Conservation (phyloP, 2,888 invertebrate genomes). For the Hypercompe scribonia region DNA sequence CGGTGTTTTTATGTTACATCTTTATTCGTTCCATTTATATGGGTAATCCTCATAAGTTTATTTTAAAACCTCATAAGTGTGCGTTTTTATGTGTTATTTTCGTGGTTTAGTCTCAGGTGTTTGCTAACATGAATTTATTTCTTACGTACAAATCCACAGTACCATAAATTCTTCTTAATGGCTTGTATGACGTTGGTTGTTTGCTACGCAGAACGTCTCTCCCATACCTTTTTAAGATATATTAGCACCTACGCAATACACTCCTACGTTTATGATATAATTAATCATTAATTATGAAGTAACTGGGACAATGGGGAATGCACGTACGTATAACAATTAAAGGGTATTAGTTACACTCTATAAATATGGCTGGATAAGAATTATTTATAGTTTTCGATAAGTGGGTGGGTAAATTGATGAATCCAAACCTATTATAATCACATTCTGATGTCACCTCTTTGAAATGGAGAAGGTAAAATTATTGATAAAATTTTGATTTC, state of each 20-base stretch:
- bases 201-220: constrained; percentile 17
- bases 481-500: too few relatives aligned
- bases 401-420: background rate
- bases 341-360: background rate
- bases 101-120: constrained; percentile 56
- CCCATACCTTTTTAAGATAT: constrained; percentile 34
- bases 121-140: constrained; percentile 53
- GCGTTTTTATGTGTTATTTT: constrained; percentile 30
- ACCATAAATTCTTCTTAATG: constrained; percentile 31
- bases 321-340: background rate
- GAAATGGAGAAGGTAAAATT: too few relatives aligned
- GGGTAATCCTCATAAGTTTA: background rate
- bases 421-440: background rate
- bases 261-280: constrained; percentile 7
- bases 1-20: background rate
- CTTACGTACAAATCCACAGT: constrained; percentile 45
- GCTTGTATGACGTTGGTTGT: constrained; percentile 23
- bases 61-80: constrained; percentile 3
- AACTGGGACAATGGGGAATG: background rate
- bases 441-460: background rate
- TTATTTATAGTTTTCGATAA: background rate
- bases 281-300: constrained; percentile 11
- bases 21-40: background rate
- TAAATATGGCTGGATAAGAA: background rate
- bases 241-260: constrained; percentile 21